Evolutionary conservation across 2,797 vertebrate species (phyloP).

Genomic region (Todus mexicanus): DNA sequence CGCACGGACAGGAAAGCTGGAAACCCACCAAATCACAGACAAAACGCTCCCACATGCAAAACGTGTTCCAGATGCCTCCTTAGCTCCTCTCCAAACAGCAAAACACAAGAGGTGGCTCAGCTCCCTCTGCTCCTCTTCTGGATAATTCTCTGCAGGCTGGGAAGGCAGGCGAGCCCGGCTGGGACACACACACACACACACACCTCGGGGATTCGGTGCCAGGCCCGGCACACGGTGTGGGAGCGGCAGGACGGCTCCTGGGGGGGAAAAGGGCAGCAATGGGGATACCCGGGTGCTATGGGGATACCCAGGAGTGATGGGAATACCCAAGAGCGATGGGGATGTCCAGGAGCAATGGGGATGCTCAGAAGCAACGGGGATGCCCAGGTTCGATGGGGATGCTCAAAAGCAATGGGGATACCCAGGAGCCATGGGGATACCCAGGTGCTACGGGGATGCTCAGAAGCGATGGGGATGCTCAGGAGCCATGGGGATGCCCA

Average conservation of each 20-base stretch:
- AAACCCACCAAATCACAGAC: neutral
- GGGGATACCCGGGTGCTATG: too few relatives aligned
- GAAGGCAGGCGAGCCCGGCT: too few relatives aligned
- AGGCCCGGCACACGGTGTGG: neutral
- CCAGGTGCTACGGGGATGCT: too few relatives aligned
- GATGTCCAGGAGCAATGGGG: neutral
- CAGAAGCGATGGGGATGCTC: too few relatives aligned
- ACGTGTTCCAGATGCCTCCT: neutral
- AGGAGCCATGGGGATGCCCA: neutral
- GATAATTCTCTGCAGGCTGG: neutral
- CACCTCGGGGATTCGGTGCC: neutral
- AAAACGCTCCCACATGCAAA: neutral
- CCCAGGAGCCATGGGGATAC: too few relatives aligned
- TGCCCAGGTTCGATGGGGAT: too few relatives aligned
- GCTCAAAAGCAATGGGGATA: neutral
- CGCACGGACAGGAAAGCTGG: neutral
- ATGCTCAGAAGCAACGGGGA: too few relatives aligned
- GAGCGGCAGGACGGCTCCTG: too few relatives aligned
- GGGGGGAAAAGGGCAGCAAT: too few relatives aligned
- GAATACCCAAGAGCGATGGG: neutral
- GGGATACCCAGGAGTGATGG: too few relatives aligned
- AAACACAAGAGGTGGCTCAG: neutral
- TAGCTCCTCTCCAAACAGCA: neutral
- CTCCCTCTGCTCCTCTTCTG: constrained; percentile 2
- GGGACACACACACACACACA: too few relatives aligned